Percentiles rank a stretch among this genome's conserved stretches.
Conservation (phyloP, 2,888 invertebrate species). For the Chymomyza fuscimana region DNA sequence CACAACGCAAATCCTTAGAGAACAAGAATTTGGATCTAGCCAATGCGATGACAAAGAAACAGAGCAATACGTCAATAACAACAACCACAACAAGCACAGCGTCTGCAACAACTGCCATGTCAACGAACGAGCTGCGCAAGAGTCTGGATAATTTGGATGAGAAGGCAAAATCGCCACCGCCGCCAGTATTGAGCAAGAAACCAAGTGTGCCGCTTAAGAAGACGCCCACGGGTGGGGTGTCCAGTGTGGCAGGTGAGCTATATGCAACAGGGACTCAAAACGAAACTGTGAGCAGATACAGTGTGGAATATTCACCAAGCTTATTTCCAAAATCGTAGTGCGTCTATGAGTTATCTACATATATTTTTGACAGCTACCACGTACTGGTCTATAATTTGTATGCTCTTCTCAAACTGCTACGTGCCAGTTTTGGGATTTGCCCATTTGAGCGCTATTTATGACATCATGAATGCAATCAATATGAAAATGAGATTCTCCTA, state of each 20-base stretch:
- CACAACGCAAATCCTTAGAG: conserved; percentile 81
- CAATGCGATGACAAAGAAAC: conserved; percentile 65
- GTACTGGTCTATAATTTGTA: no score
- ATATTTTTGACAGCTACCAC: no score
- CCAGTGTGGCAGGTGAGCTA: conserved; percentile 78
- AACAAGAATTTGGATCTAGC: conserved; percentile 77
- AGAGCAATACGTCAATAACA: conserved; percentile 35
- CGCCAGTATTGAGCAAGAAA: conserved; percentile 82
- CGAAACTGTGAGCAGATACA: background rate
- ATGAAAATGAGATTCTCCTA: background rate
- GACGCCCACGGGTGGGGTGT: conserved; percentile 83
- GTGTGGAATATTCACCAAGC: no score
- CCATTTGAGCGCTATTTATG: background rate
- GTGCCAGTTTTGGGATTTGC: background rate
- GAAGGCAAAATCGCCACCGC: conserved; percentile 79
- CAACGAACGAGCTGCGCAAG: conserved; percentile 73
- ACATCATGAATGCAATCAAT: background rate
- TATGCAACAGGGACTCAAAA: background rate
- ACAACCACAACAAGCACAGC: conserved; percentile 40
- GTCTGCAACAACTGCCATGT: conserved; percentile 30
- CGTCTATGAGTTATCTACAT: no score
- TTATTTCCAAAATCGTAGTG: no score
- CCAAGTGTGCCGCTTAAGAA: conserved; percentile 86
- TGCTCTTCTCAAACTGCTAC: no score
- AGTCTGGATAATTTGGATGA: conserved; percentile 79